Percentiles rank a stretch among this genome's conserved stretches.
phyloP scores from a whole-genome alignment of 2,113 vertebrate species.

The Scomber japonicus region DNA sequence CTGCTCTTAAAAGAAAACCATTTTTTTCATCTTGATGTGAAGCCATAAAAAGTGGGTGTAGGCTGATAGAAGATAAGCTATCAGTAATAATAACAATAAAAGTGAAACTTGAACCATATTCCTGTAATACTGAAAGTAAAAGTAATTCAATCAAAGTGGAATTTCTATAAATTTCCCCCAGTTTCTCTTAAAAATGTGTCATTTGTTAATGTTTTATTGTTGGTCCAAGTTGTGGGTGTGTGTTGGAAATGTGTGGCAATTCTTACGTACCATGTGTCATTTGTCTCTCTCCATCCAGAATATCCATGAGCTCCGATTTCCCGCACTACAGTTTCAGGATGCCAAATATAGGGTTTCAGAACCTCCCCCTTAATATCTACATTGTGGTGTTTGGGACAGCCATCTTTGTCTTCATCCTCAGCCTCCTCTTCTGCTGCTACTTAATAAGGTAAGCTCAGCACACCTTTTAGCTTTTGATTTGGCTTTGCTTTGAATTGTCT shows the following conservation, averaged over 20 bases:
- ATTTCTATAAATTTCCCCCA: neutral
- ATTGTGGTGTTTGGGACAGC: slow-evolving; percentile 99
- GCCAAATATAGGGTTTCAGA: slow-evolving; percentile 99
- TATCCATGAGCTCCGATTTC: slow-evolving; percentile 97
- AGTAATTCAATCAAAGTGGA: neutral
- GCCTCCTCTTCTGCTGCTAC: slow-evolving; percentile 99
- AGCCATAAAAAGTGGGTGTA: no score
- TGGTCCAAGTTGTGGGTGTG: neutral
- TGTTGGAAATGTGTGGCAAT: neutral
- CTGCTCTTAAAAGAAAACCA: no score
- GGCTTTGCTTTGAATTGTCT: neutral
- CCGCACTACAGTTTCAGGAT: slow-evolving; percentile 98
- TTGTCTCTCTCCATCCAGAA: slow-evolving; percentile 81
- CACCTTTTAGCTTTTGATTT: slow-evolving; percentile 6
- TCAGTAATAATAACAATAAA: neutral
- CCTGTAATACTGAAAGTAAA: slow-evolving; percentile 6
- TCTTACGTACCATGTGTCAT: neutral
- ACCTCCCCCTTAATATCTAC: slow-evolving; percentile 99
- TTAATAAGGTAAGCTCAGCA: slow-evolving; percentile 92
- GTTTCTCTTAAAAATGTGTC: neutral
- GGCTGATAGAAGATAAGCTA: no score
- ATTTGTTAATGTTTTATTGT: neutral
- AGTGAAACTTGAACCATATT: neutral
- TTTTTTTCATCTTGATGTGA: no score
- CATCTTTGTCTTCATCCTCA: slow-evolving; percentile 99